Evolutionary conservation across 2,888 invertebrate species (phyloP).

Genomic region (Helobdella robusta): DNA sequence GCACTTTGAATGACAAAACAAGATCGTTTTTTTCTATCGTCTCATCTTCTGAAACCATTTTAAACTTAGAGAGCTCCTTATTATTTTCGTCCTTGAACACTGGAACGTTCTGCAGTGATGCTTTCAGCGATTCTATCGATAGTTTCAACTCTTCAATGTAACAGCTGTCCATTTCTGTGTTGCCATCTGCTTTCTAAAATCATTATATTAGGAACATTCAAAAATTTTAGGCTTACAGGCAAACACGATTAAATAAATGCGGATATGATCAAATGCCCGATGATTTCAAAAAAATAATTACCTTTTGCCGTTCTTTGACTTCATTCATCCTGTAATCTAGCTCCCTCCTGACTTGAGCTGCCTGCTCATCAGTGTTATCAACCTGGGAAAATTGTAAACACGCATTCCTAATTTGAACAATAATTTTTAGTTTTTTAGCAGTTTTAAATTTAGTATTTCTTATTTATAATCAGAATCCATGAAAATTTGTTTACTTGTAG

Average conservation of each 20-base stretch:
- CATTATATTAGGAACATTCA: no score
- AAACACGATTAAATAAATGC: no score
- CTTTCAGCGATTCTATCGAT: constrained; percentile 13
- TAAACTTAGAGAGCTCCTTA: constrained; percentile 5
- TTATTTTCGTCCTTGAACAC: constrained; percentile 12
- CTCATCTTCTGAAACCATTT: not conserved
- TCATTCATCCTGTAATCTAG: constrained; percentile 11
- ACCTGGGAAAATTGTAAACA: constrained; percentile 8
- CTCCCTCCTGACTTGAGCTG: constrained; percentile 24
- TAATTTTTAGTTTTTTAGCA: not conserved
- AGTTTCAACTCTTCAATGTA: constrained; percentile 13
- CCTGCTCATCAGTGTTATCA: constrained; percentile 23
- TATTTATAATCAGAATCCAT: not conserved
- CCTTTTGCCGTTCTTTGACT: constrained; percentile 16
- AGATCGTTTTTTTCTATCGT: constrained; percentile 17
- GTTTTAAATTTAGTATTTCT: not conserved
- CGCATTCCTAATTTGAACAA: not conserved
- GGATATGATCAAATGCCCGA: no score
- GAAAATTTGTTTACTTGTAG: constrained; percentile 2
- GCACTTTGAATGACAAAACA: constrained; percentile 13
- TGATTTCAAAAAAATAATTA: no score
- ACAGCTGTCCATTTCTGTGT: constrained; percentile 16
- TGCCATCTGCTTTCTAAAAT: not conserved
- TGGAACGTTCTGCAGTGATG: constrained; percentile 18
- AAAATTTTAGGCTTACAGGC: no score